Conservation (phyloP, 2,888 invertebrate species). For the Entomobrya multifasciata region DNA sequence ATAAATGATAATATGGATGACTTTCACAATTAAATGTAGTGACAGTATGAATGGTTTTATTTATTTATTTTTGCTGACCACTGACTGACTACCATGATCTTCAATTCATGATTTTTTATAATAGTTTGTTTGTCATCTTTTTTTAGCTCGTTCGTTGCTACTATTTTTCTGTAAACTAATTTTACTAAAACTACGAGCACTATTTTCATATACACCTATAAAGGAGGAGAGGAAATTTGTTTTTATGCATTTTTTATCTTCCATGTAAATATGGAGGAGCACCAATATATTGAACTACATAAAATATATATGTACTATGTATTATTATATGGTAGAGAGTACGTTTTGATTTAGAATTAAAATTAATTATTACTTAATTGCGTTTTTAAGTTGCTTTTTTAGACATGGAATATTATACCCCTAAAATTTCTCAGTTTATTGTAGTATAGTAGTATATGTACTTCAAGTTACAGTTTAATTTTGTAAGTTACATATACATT, state of each 20-base stretch:
- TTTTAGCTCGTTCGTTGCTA: constrained; percentile 24
- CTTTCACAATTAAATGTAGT: background rate
- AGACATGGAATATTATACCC: too few species aligned
- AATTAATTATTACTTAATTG: constrained; percentile 1
- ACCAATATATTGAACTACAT: constrained; percentile 19
- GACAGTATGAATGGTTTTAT: background rate
- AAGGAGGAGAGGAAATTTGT: background rate
- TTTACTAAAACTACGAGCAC: background rate
- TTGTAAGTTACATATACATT: background rate
- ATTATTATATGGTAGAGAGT: background rate
- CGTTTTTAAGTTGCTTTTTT: background rate
- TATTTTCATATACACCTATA: background rate
- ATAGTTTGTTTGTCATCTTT: background rate
- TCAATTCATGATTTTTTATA: background rate
- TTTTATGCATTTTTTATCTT: background rate
- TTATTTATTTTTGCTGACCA: background rate
- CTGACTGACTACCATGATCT: background rate
- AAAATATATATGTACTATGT: constrained; percentile 26
- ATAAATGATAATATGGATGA: constrained; percentile 34
- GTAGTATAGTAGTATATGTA: background rate
- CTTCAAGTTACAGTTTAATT: background rate
- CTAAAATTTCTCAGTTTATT: constrained; percentile 14
- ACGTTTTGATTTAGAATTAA: constrained; percentile 1
- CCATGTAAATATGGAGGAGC: constrained; percentile 1
- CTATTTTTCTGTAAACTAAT: background rate